These are phyloP conservation scores for Xiphias gladius DNA, from an alignment of 2,113 vertebrate species.

Conservation along the genomic window DNA sequence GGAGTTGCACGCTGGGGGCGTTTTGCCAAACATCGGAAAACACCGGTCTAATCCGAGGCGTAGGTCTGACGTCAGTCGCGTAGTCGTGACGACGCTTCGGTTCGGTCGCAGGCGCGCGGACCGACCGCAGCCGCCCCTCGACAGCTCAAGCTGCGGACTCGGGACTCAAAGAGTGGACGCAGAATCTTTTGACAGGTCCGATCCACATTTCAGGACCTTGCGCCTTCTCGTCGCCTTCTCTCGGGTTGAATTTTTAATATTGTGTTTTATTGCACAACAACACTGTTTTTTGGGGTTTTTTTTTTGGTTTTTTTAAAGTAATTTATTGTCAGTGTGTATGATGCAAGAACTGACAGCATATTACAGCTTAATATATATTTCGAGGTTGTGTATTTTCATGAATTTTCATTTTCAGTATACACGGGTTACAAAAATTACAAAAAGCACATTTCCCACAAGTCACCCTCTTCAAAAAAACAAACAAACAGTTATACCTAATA, in stretches of 20 bases:
- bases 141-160: constrained; percentile 37
- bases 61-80: neutral
- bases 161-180: neutral
- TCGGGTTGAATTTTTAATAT: neutral
- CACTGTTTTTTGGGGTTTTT: too few species aligned
- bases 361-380: neutral
- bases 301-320: neutral
- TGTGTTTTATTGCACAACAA: neutral
- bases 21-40: neutral
- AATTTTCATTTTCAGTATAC: neutral
- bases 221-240: too few species aligned
- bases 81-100: neutral
- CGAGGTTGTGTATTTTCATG: neutral
- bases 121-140: constrained; percentile 5
- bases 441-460: neutral
- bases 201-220: too few species aligned
- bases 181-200: too few species aligned
- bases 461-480: neutral
- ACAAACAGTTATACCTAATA: neutral
- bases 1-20: too few species aligned
- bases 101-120: neutral
- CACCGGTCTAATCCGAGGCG: neutral
- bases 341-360: neutral
- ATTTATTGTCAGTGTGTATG: constrained; percentile 11
- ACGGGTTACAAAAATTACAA: neutral